Conservation (phyloP, 2,888 invertebrate species). For the Ditula angustiorana region DNA sequence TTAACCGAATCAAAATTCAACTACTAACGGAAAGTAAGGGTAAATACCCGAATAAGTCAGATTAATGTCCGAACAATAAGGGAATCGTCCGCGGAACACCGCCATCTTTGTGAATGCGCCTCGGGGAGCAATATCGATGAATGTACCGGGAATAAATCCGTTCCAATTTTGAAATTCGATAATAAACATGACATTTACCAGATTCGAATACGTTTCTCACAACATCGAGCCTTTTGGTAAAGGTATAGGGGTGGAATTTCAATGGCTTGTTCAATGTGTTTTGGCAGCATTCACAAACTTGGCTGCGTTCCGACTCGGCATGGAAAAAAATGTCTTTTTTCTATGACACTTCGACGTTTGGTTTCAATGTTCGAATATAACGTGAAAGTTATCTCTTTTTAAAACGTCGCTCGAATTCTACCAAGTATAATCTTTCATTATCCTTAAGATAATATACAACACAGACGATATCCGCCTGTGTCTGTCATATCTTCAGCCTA, state of each 20-base stretch:
- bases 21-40: not conserved
- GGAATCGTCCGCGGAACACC: not conserved
- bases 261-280: not conserved
- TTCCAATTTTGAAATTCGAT: conserved; percentile 8
- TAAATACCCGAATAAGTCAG: conserved; percentile 6
- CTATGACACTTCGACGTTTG: not conserved
- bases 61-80: conserved; percentile 23
- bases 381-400: not conserved
- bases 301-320: conserved; percentile 1
- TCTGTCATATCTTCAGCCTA: too few relatives aligned
- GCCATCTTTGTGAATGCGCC: conserved; percentile 1
- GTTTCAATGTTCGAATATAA: not conserved
- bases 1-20: conserved; percentile 43
- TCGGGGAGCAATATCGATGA: conserved; percentile 6
- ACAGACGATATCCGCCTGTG: too few relatives aligned
- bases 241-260: not conserved
- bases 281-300: not conserved
- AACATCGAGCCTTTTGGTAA: not conserved
- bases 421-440: not conserved
- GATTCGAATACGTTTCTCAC: not conserved
- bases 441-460: too few relatives aligned
- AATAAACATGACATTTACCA: conserved; percentile 8
- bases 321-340: not conserved
- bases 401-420: not conserved
- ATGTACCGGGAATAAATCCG: conserved; percentile 3